Evolutionary conservation across 2,888 invertebrate species (phyloP).

Genomic region (Apodemia duryi): DNA sequence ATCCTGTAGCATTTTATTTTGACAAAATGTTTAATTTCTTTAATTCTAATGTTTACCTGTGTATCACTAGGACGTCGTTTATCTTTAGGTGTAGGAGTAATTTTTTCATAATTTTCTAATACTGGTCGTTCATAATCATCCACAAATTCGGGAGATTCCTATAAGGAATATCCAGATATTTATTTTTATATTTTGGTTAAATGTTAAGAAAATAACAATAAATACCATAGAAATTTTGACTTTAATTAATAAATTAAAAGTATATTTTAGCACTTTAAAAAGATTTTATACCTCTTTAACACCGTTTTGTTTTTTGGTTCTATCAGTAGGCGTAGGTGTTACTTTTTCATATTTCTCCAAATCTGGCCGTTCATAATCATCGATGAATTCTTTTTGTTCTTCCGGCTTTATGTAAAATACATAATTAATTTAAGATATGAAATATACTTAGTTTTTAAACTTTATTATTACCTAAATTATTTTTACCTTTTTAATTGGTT

Average conservation of each 20-base stretch:
- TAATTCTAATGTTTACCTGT: conserved; percentile 46
- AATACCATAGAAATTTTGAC: conserved; percentile 10
- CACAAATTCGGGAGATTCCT: conserved; percentile 69
- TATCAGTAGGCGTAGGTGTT: conserved; percentile 63
- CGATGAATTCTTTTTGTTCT: conserved; percentile 76
- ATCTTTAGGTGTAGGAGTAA: conserved; percentile 62
- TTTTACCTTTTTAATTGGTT: conserved; percentile 60
- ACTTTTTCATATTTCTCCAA: conserved; percentile 84
- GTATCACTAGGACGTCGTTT: conserved; percentile 61
- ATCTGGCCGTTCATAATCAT: conserved; percentile 87
- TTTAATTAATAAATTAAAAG: neutral
- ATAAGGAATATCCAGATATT: conserved; percentile 35
- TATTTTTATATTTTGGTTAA: conserved; percentile 9
- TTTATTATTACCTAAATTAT: neutral
- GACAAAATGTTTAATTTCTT: too few species aligned
- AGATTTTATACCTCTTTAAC: conserved; percentile 53
- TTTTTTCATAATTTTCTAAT: conserved; percentile 83
- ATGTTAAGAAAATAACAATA: conserved; percentile 7
- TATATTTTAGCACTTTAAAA: too few species aligned
- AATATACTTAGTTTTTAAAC: conserved; percentile 14
- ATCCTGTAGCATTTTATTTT: neutral
- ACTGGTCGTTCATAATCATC: conserved; percentile 87
- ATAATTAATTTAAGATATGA: neutral
- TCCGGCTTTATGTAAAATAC: conserved; percentile 42
- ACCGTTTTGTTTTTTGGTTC: conserved; percentile 66